These are phyloP conservation scores for Pachypsylla venusta DNA, from an alignment of 1,140 invertebrate species.

Conservation along the genomic window DNA sequence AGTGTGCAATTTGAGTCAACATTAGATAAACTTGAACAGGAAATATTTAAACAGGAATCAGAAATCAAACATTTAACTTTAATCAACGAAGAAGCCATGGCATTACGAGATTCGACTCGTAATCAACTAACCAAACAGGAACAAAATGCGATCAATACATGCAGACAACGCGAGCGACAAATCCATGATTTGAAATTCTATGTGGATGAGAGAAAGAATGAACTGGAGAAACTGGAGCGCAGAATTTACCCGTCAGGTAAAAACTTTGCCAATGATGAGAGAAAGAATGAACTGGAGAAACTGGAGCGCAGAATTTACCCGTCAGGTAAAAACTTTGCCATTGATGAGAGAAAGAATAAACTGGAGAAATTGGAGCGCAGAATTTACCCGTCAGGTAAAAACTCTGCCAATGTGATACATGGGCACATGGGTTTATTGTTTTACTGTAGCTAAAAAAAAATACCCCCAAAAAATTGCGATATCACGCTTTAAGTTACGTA, in stretches of 20 bases:
- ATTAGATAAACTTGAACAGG: constrained; percentile 45
- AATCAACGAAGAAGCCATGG: constrained; percentile 49
- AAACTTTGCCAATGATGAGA: too few relatives aligned
- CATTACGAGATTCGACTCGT: constrained; percentile 47
- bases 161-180: constrained; percentile 43
- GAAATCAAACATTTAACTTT: constrained; percentile 48
- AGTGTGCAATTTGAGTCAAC: constrained; percentile 47
- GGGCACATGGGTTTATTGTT: too few relatives aligned
- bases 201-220: constrained; percentile 44
- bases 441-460: too few relatives aligned
- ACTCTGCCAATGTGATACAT: too few relatives aligned
- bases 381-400: constrained; percentile 32
- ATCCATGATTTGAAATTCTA: constrained; percentile 40
- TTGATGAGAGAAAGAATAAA: constrained; percentile 41
- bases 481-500: too few relatives aligned
- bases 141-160: constrained; percentile 41
- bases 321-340: too few relatives aligned
- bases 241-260: constrained; percentile 31
- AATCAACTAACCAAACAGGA: constrained; percentile 48
- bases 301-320: constrained; percentile 28
- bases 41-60: constrained; percentile 44
- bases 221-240: constrained; percentile 24
- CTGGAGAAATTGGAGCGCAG: constrained; percentile 23
- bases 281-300: constrained; percentile 33
- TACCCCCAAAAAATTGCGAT: too few relatives aligned